A percentile compares a stretch with the other conserved stretches of the same genome.
phyloP scores from a whole-genome alignment of 2,113 vertebrate species.

The Callochromis pleurospilus region DNA sequence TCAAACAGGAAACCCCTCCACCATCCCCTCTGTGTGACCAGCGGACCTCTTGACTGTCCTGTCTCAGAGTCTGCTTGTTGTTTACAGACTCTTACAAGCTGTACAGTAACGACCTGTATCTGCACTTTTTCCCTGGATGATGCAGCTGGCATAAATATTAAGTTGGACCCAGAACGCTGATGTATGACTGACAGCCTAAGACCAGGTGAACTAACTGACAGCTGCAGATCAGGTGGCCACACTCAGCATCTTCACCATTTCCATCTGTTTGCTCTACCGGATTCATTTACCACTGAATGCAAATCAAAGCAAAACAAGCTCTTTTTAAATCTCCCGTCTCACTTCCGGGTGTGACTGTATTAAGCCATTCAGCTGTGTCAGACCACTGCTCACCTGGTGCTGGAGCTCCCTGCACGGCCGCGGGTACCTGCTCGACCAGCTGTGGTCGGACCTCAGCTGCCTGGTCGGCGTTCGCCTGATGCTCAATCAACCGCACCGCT shows the following conservation, averaged over 20 bases:
- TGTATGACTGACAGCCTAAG: not conserved
- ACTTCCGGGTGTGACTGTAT: not conserved
- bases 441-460: conserved; percentile 90
- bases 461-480: conserved; percentile 83
- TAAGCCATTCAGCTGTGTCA: not conserved
- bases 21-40: not conserved
- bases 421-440: conserved; percentile 86
- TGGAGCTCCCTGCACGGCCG: conserved; percentile 76
- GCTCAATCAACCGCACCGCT: conserved; percentile 94
- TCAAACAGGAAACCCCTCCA: not conserved
- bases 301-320: not conserved
- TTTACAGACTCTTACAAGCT: not conserved
- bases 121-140: not conserved
- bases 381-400: conserved; percentile 73
- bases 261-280: not conserved
- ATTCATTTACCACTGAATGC: not conserved
- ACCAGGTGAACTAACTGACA: not conserved
- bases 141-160: not conserved
- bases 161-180: not conserved
- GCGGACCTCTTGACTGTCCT: not conserved
- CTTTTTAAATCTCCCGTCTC: not conserved
- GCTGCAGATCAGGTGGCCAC: not conserved
- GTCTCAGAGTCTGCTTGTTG: not conserved
- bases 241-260: not conserved
- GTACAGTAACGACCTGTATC: not conserved